A percentile compares a stretch with the other conserved stretches of the same genome.
These are phyloP conservation scores for Lepidothrix coronata DNA, from an alignment of 2,113 vertebrate genomes.

Conservation along the genomic window DNA sequence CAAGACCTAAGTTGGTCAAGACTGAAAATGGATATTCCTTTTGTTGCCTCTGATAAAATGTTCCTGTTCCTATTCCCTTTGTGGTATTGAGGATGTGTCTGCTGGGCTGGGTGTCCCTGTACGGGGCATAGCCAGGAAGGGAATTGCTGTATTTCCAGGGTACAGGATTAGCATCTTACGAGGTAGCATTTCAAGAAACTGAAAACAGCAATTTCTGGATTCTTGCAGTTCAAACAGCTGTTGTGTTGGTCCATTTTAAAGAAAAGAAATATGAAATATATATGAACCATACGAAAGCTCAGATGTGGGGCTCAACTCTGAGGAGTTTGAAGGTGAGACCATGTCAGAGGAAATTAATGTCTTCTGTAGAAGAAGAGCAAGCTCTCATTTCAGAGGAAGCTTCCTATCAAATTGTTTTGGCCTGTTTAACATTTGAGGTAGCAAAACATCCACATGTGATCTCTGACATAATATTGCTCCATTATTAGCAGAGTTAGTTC, in stretches of 20 bases:
- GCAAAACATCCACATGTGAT: not conserved
- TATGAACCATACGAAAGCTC: not conserved
- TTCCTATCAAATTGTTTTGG: not conserved
- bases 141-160: not conserved
- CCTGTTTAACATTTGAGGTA: not conserved
- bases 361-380: not conserved
- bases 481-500: not conserved
- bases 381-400: not conserved
- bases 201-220: not conserved
- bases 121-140: not conserved
- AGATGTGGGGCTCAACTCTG: not conserved
- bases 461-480: not conserved
- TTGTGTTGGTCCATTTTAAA: not conserved
- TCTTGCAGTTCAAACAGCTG: not conserved
- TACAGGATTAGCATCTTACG: not conserved
- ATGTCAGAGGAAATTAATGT: not conserved
- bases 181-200: not conserved
- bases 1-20: not conserved
- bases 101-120: not conserved
- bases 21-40: not conserved
- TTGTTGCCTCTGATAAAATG: not conserved
- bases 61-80: not conserved
- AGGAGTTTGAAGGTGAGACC: not conserved
- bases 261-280: not conserved
- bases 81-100: rapidly evolving